Conservation (phyloP, 2,888 invertebrate species). For the Lepidocyrtinus sp. region DNA sequence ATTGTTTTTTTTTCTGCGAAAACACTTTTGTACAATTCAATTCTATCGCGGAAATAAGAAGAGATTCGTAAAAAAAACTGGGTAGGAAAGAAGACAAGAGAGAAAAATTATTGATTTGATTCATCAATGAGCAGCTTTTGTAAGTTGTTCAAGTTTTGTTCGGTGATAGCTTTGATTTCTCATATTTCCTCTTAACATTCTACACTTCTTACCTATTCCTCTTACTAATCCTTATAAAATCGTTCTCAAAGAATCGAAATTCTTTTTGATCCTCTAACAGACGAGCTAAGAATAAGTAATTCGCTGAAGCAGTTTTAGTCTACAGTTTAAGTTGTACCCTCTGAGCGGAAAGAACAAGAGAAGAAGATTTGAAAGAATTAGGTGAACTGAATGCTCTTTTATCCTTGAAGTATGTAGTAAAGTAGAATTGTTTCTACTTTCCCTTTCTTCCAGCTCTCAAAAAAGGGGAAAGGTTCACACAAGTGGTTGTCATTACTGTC, state of each 20-base stretch:
- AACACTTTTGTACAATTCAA: neutral
- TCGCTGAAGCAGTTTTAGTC: constrained; percentile 18
- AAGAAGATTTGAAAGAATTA: constrained; percentile 55
- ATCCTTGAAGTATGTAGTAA: constrained; percentile 41
- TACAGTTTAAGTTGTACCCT: neutral
- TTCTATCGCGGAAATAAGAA: neutral
- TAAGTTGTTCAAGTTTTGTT: neutral
- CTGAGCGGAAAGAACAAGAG: constrained; percentile 25
- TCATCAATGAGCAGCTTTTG: constrained; percentile 22
- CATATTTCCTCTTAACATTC: constrained; percentile 22
- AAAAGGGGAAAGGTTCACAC: constrained; percentile 46
- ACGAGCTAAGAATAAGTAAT: constrained; percentile 48
- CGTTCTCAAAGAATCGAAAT: constrained; percentile 50
- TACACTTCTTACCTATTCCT: neutral
- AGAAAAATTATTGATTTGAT: constrained; percentile 33
- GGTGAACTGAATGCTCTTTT: constrained; percentile 43
- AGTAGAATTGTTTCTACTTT: constrained; percentile 46
- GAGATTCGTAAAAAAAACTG: neutral
- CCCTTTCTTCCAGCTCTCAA: neutral
- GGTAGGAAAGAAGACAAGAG: neutral
- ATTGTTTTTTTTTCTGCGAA: neutral
- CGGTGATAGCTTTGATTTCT: constrained; percentile 56
- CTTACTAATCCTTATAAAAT: constrained; percentile 31
- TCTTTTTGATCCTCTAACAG: constrained; percentile 52
- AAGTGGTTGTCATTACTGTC: constrained; percentile 58